Evolutionary conservation across 1,140 invertebrate genomes (phyloP).

Genomic region (Acyrthosiphon pisum): DNA sequence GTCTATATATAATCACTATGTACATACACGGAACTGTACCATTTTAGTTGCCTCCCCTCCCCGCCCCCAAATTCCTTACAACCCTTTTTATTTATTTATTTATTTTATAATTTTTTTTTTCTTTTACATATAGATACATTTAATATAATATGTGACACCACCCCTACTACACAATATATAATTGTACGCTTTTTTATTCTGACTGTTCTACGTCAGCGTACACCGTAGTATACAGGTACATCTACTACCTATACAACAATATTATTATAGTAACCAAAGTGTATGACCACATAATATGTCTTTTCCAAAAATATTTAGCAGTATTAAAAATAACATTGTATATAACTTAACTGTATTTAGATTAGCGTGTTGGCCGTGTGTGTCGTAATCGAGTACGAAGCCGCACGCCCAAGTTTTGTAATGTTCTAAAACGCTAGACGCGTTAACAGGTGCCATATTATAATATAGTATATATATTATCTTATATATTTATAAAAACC

Average conservation of each 20-base stretch:
- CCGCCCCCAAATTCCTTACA: constrained; percentile 30
- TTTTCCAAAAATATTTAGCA: not conserved
- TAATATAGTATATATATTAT: not conserved
- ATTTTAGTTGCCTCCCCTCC: not conserved
- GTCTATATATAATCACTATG: constrained; percentile 45
- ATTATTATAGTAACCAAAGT: not conserved
- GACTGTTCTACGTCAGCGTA: not conserved
- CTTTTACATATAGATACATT: not conserved
- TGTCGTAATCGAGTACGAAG: no score
- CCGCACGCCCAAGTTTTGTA: not conserved
- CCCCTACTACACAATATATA: not conserved
- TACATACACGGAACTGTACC: constrained; percentile 44
- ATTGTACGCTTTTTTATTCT: not conserved
- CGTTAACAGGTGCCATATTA: not conserved
- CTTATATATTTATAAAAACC: not conserved
- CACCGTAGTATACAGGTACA: not conserved
- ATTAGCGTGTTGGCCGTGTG: not conserved
- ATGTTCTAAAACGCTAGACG: not conserved
- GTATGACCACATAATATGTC: not conserved
- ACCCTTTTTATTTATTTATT: constrained; percentile 43
- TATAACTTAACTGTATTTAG: constrained; percentile 7
- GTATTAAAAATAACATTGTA: not conserved
- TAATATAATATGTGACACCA: not conserved
- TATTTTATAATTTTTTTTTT: constrained; percentile 8
- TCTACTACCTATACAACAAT: not conserved